Base-by-base conservation (phyloP, 2,888 invertebrate genomes). In the Callinectes sapidus region DNA sequence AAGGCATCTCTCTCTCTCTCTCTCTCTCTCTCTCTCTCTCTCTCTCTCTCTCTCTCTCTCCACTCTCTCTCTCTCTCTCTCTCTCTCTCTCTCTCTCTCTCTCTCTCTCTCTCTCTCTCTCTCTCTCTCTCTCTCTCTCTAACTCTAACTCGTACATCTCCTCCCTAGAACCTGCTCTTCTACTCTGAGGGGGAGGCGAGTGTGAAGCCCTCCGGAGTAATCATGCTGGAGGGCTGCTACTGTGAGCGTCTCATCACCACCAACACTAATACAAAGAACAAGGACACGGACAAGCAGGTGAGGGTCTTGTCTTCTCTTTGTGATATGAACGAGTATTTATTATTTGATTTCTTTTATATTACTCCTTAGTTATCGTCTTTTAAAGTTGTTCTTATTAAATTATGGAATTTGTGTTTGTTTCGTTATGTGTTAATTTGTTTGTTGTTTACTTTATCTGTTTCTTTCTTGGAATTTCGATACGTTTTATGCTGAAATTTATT, bases 141-240 rank as follows among this genome's bases (percentile, higher is more conserved):
- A 8, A 28, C 28, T 71, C 28, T 71, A n/a, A 8, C 71, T 71
- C 28, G 39, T 35, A n/a, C 2, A 71, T 71, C 28, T 71, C n/a
- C n/a, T 71, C 23, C 39, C 23, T 71, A 98, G 98, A 98, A 98
- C 96, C 96, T 98, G 95, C 96, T 98, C 95, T 98, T 98, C 96
- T 98, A 98, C 96, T 98, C 98, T 96, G 98, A 98, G 95, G 97
- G 97, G 90, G 98, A 98, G 95, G 97, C 97, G 95, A 97, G 97
- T 95, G 96, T 96, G 35, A 96, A 97, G 61, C 98, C 98, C 0
- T 97, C 98, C 0, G 98, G 98, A 0, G 97, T 98, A 32, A 96
- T 98, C 39, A 96, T 98, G 95, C 96, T 98, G 91, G 98, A 98
- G 95, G 98, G 98, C 0, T 98, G 98, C 95, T 98, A 98, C 96